Base-by-base conservation (phyloP, 1,140 invertebrate genomes). In the Glossosoma conforme region DNA sequence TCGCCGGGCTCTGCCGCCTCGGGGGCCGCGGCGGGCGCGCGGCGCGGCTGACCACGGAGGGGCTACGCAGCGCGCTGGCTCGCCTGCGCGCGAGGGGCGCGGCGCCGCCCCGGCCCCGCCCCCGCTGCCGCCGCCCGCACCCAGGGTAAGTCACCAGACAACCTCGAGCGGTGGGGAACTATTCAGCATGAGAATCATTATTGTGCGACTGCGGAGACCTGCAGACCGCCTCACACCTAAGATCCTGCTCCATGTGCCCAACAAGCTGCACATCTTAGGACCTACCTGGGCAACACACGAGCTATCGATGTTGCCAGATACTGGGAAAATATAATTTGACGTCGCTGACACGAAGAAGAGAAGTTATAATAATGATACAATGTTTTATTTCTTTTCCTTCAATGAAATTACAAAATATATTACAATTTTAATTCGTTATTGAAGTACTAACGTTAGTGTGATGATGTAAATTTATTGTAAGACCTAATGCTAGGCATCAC, bases 51-150 rank as follows among this genome's bases (percentile, higher is more conserved):
- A 48, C 35, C 52, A 58, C 56, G 56, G 56, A 58, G 47, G 56
- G 56, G 36, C 44, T 58, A 54, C 52, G 52, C 32, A 54, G 52
- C 56, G 56, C 56, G 25, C 56, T 58, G 52, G 52, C 51, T 35
- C 52, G 56, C 37, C 56, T 58, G 56, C 56, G 56, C 47, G 56
- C 52, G 35, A 47, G 56, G 41, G 52, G 52, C 52, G 56, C 42
- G 47, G 47, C 52, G 25, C 47, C 56, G 30, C 44, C 47, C 40
- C 52, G 36, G 30, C 52, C 56, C 32, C 36, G 44, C 28, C 40
- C 22, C 11, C 43, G 45, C 22, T 11, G 22, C 11, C 28, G n/a
- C 36, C 4, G 21, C 33, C 36, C 43, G 33, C 15, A 28, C 13
- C 44, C 20, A 14, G 25, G 24, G 24, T 28, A n/a, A 28, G 14